These are phyloP conservation scores for Tinamus major DNA, from an alignment of 2,797 vertebrate species.

Conservation along the genomic window DNA sequence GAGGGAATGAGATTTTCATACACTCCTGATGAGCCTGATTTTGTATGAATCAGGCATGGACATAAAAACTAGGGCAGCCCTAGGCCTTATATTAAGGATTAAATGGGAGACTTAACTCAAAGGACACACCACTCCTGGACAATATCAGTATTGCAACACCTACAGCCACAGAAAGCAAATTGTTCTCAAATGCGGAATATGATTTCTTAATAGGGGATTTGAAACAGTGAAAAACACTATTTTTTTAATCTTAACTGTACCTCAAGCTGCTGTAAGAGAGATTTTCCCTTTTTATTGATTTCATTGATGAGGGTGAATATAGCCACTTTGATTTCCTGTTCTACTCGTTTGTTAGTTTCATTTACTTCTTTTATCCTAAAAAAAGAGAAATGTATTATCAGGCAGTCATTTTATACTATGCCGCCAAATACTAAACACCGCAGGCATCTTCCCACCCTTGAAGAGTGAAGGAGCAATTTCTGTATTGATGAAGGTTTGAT, in stretches of 20 bases:
- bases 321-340: conserved; percentile 98
- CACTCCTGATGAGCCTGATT: not conserved
- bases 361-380: conserved; percentile 95
- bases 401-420: conserved; percentile 29
- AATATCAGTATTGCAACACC: not conserved
- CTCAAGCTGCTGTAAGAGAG: conserved; percentile 96
- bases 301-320: conserved; percentile 99
- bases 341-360: conserved; percentile 96
- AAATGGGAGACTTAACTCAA: not conserved
- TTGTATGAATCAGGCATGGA: not conserved
- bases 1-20: not conserved
- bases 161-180: not conserved
- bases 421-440: not conserved
- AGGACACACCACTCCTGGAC: not conserved
- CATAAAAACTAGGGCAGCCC: not conserved
- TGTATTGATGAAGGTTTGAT: not conserved
- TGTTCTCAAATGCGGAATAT: not conserved
- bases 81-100: not conserved
- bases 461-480: not conserved
- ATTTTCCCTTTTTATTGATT: conserved; percentile 99
- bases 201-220: conserved; percentile 23
- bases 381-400: conserved; percentile 67
- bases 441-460: not conserved
- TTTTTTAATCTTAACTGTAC: conserved; percentile 79
- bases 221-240: conserved; percentile 42